Evolutionary conservation across 53 echinoderm and acorn worm genomes (phyloP), one percentile per base, ranked within the genome.

Genomic region (Luidia sarsii): DNA sequence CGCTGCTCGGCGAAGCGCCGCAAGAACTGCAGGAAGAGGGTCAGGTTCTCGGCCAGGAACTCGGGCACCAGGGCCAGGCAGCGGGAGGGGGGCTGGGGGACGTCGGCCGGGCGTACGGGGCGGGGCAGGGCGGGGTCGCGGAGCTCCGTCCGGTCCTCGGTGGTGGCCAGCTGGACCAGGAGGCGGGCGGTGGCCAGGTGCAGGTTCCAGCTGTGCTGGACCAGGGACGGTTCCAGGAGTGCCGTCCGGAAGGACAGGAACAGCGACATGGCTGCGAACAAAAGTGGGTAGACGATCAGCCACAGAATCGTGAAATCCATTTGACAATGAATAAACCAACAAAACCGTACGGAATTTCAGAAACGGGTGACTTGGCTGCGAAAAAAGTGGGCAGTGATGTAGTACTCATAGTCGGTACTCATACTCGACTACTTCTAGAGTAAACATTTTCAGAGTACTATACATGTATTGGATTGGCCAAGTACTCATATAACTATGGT

Each of bases 41-140:
- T 86, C 28, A 94, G 67, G 53, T 99, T 99, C 62, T 99, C 94
- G 4, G 91, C 99, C 15, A 99, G 81, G 68, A 88, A 80, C 51
- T 94, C 99, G 1, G 99, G 94, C 39, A 94, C 68, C 24, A 71
- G 75, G 24, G 84, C 81, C n/a, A 99, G 80, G 39, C 63, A 48
- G 2, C 66, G 55, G 0, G 89, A 87, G 35, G 80, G 73, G 22
- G 50, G 67, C 8, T 4, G n/a, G 11, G 67, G 11, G 4, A 3
- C 38, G 7, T 32, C 37, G n/a, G 31, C 25, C 4, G 35, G 36
- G 5, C 53, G 57, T 1, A 70, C 69, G 20, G 89, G 88, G 1
- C 91, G 75, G n/a, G 94, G 99, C 11, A 89, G 71, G 22, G 75
- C 29, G 3, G 94, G 99, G 7, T 49, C 79, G 23, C 57, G 49